These are phyloP conservation scores for Drosophila putrida DNA, from an alignment of 2,888 invertebrate genomes.

Conservation along the genomic window DNA sequence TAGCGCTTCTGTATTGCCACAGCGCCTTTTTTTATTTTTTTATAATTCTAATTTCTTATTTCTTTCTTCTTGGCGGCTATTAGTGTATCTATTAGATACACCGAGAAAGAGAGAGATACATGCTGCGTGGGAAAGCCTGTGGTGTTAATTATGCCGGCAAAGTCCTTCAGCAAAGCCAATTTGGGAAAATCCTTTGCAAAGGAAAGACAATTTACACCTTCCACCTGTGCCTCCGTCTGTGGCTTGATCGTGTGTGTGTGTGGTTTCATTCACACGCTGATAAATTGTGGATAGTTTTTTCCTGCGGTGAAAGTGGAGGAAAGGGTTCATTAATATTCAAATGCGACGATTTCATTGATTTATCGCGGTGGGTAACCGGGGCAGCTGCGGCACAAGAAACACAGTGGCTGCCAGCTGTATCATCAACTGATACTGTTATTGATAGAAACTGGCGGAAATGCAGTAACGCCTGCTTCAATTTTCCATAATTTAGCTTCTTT, in stretches of 20 bases:
- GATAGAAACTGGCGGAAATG: conserved; percentile 40
- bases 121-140: conserved; percentile 78
- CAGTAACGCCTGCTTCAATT: conserved; percentile 39
- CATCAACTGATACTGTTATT: conserved; percentile 15
- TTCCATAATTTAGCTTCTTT: conserved; percentile 57
- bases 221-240: conserved; percentile 31
- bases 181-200: conserved; percentile 58
- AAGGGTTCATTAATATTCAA: conserved; percentile 78
- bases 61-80: conserved; percentile 61
- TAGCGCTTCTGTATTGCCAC: conserved; percentile 82
- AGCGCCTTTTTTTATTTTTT: conserved; percentile 25
- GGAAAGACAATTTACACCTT: conserved; percentile 77
- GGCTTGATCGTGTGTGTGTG: conserved; percentile 51
- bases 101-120: conserved; percentile 23
- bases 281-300: conserved; percentile 56
- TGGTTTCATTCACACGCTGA: conserved; percentile 82
- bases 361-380: conserved; percentile 49
- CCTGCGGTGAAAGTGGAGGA: conserved; percentile 61
- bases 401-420: conserved; percentile 39
- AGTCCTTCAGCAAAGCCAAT: conserved; percentile 52
- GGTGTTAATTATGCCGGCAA: conserved; percentile 78
- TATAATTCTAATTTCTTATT: conserved; percentile 69
- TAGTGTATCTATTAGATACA: conserved; percentile 69
- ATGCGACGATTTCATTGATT: conserved; percentile 69
- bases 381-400: conserved; percentile 44